Evolutionary conservation across 2,888 invertebrate genomes (phyloP).

Genomic region (Pollenia labialis): DNA sequence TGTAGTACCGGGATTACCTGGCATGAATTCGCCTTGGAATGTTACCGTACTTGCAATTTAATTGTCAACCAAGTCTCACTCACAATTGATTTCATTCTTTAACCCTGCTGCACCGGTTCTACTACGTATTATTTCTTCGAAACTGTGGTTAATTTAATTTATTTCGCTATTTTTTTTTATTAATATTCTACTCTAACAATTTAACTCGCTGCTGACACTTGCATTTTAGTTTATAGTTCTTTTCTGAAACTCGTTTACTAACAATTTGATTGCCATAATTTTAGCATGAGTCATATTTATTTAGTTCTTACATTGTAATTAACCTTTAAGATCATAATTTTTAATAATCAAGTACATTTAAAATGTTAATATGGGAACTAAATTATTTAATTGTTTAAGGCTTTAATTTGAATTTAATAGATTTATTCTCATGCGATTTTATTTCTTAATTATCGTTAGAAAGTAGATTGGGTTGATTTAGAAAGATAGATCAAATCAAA

Average conservation of each 20-base stretch:
- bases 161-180: slow-evolving; percentile 28
- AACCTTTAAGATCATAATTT: slow-evolving; percentile 44
- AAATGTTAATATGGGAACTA: too few species aligned
- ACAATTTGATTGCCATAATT: slow-evolving; percentile 47
- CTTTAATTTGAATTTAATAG: slow-evolving; percentile 2
- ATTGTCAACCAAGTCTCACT: too few species aligned
- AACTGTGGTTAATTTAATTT: slow-evolving; percentile 37
- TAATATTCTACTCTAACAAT: slow-evolving; percentile 5
- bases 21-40: too few species aligned
- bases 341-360: background rate
- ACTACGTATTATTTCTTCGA: slow-evolving; percentile 15
- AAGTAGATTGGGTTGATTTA: too few species aligned
- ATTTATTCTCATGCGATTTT: background rate
- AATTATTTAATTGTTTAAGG: background rate
- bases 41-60: too few species aligned
- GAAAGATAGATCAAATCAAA: too few species aligned
- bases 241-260: slow-evolving; percentile 32
- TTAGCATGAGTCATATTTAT: slow-evolving; percentile 46
- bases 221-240: slow-evolving; percentile 32
- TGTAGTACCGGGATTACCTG: too few species aligned
- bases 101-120: background rate
- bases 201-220: slow-evolving; percentile 46
- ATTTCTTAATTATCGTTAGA: too few species aligned
- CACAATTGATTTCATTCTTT: slow-evolving; percentile 6
- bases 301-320: slow-evolving; percentile 29